Conservation (phyloP, 2,113 vertebrate genomes). For the Mesembrinibis cayennensis region DNA sequence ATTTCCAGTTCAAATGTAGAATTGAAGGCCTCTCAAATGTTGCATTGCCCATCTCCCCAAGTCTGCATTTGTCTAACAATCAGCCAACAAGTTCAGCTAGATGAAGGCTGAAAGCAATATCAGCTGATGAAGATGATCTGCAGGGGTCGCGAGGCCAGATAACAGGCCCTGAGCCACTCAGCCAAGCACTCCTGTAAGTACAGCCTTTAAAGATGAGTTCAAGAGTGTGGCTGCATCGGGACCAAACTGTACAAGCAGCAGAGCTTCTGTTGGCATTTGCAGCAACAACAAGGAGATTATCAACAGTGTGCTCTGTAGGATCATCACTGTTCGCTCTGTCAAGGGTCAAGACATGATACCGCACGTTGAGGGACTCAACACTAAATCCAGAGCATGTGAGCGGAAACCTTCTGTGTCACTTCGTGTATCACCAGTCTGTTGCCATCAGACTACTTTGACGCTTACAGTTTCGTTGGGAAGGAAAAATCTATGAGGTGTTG, state of each 20-base stretch:
- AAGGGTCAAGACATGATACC: background rate
- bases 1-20: background rate
- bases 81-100: background rate
- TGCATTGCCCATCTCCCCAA: background rate
- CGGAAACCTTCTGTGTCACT: background rate
- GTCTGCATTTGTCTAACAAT: background rate
- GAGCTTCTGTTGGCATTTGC: background rate
- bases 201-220: background rate
- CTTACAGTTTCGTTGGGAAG: background rate
- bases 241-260: background rate
- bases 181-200: background rate
- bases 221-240: background rate
- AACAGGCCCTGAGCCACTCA: background rate
- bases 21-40: background rate
- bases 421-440: background rate
- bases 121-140: background rate
- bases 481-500: background rate
- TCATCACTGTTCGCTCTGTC: background rate
- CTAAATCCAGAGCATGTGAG: background rate
- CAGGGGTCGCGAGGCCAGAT: background rate
- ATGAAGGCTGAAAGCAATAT: background rate
- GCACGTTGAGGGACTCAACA: background rate
- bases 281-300: background rate
- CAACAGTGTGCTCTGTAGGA: background rate
- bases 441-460: background rate